phyloP scores from a whole-genome alignment of 2,113 vertebrate species.

The Rissa tridactyla region DNA sequence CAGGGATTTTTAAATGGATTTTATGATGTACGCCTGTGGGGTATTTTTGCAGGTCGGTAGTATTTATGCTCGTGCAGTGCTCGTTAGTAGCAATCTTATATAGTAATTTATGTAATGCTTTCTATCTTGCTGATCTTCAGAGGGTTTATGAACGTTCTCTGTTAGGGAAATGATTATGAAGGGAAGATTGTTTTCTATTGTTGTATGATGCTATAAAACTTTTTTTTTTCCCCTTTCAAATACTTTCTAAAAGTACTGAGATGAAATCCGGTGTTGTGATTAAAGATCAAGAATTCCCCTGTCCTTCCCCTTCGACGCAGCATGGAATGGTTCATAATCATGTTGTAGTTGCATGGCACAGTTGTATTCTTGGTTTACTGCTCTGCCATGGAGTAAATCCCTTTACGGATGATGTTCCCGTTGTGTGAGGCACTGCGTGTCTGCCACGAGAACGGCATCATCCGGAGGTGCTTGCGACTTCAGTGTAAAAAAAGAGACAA shows the following conservation, averaged over 20 bases:
- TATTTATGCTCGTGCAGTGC: not conserved
- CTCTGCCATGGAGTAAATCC: not conserved
- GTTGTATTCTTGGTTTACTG: not conserved
- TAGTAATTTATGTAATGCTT: not conserved
- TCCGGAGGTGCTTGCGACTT: rapidly evolving
- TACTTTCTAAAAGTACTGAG: not conserved
- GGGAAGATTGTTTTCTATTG: not conserved
- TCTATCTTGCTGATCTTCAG: not conserved
- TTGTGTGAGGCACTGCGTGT: not conserved
- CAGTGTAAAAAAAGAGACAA: not conserved
- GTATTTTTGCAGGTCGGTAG: not conserved
- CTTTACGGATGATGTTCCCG: not conserved
- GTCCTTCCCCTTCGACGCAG: not conserved
- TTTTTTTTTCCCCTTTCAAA: not conserved
- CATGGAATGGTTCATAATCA: not conserved
- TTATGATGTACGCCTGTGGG: not conserved
- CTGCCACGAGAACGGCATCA: rapidly evolving
- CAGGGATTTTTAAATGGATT: not conserved
- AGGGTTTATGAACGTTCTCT: rapidly evolving
- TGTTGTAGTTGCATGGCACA: rapidly evolving
- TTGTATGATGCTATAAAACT: not conserved
- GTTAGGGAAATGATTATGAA: not conserved
- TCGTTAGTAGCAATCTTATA: not conserved
- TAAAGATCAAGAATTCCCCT: not conserved
- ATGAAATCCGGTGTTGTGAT: rapidly evolving